Evolutionary conservation across 2,113 vertebrate species (phyloP).

Genomic region (Ardeotis arabs): DNA sequence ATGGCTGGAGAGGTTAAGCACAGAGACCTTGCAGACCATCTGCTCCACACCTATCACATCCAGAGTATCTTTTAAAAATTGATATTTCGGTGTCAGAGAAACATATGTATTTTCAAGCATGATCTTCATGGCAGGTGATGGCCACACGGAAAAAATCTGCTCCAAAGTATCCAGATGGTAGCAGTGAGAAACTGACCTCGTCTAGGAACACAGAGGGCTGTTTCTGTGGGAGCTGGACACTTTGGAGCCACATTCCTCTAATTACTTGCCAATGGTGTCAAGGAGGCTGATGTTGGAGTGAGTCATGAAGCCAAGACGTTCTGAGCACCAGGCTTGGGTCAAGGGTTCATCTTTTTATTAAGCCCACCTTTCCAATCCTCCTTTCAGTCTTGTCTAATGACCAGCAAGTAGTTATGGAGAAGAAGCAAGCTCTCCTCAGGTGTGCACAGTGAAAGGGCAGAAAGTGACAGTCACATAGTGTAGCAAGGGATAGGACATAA

Average conservation of each 20-base stretch:
- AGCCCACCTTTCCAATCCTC: not conserved
- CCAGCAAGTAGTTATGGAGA: not conserved
- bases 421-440: not conserved
- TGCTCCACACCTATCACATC: fast-evolving
- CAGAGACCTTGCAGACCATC: not conserved
- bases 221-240: not conserved
- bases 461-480: not conserved
- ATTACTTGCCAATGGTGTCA: not conserved
- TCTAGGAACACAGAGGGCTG: not conserved
- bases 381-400: not conserved
- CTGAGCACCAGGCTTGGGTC: not conserved
- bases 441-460: not conserved
- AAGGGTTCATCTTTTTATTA: not conserved
- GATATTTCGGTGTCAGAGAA: not conserved
- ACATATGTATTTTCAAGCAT: not conserved
- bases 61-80: fast-evolving
- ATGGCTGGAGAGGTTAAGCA: not conserved
- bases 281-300: not conserved
- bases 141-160: not conserved
- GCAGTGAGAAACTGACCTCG: not conserved
- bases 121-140: not conserved
- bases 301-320: not conserved
- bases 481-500: not conserved
- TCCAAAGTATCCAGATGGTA: not conserved
- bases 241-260: not conserved